Base-by-base conservation (phyloP, 2,888 invertebrate species). In the Griposia aprilina region DNA sequence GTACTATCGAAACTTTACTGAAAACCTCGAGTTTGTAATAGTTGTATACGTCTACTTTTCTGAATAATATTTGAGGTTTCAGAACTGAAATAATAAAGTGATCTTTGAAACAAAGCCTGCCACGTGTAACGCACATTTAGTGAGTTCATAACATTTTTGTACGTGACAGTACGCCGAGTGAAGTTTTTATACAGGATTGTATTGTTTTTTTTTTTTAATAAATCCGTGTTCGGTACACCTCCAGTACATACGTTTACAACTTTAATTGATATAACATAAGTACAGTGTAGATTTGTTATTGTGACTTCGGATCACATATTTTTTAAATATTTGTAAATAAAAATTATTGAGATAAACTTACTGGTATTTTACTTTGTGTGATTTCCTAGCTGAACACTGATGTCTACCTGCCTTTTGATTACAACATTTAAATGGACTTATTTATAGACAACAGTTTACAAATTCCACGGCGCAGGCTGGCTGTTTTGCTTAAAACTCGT, bases 281-380 rank as follows among this genome's bases (percentile, higher is more conserved):
- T 90, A 91, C 87, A 88, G 82, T 88, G 90, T 91, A 92, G 91
- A 91, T 92, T 93, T 94, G 93, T 94, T 94, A 94, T 90, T 90
- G 93, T 93, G 94, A 91, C 91, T 62, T 85, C 83, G 86, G 86
- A 87, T 93, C 93, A 92, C 92, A 88, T 92, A 93, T 94, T 94
- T 94, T 94, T 93, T 94, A 93, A 94, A 93, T 93, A 94, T 94
- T 94, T 95, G 94, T 94, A 94, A 93, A 94, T 94, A 94, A 94
- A 94, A 92, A 91, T 84, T 92, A 93, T 92, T 93, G 92, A 92
- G 87, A 93, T 88, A 89, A 78, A 83, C 71, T 41, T 41, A 36
- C 11, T 45, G 48, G 72, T 20, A 62, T 82, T 86, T 85, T 84
- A 63, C 48, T 60, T 75, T 63, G 55, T 60, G 36, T 63, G 20